phyloP scores from a whole-genome alignment of 1,140 invertebrate species.

The Paralvinella palmiformis region DNA sequence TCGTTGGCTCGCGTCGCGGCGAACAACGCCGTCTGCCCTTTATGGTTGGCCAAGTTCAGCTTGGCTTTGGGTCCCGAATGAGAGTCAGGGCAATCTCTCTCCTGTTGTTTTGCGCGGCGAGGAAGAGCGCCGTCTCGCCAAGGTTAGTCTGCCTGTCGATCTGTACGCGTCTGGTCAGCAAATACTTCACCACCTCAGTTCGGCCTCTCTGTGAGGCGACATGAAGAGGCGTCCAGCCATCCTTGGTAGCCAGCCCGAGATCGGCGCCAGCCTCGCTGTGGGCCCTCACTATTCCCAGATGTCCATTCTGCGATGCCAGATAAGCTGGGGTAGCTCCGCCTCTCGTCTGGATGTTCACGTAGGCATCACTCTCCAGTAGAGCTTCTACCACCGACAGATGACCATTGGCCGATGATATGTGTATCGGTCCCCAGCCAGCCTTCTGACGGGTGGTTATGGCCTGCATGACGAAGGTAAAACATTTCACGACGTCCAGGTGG shows the following conservation, averaged over 20 bases:
- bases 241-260: neutral
- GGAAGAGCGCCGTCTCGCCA: constrained; percentile 30
- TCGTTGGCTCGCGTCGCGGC: constrained; percentile 1
- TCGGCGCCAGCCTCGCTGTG: constrained; percentile 4
- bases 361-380: constrained; percentile 7
- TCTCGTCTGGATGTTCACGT: constrained; percentile 15
- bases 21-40: constrained; percentile 13
- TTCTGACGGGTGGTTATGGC: constrained; percentile 2
- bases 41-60: constrained; percentile 1
- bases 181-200: constrained; percentile 17
- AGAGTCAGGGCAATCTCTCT: constrained; percentile 24
- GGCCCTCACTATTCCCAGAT: neutral
- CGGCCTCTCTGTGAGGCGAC: constrained; percentile 8
- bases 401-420: constrained; percentile 15
- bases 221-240: constrained; percentile 17
- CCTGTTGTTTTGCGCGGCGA: constrained; percentile 23
- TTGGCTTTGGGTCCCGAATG: constrained; percentile 15
- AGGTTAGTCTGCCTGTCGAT: constrained; percentile 27
- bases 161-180: constrained; percentile 25
- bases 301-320: constrained; percentile 14
- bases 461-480: constrained; percentile 6
- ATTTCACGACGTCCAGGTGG: constrained; percentile 9
- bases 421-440: constrained; percentile 13
- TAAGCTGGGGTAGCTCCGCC: constrained; percentile 12
- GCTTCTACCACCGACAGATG: constrained; percentile 5